Base-by-base conservation (phyloP, 2,888 invertebrate genomes). In the Synanthedon andrenaeformis region DNA sequence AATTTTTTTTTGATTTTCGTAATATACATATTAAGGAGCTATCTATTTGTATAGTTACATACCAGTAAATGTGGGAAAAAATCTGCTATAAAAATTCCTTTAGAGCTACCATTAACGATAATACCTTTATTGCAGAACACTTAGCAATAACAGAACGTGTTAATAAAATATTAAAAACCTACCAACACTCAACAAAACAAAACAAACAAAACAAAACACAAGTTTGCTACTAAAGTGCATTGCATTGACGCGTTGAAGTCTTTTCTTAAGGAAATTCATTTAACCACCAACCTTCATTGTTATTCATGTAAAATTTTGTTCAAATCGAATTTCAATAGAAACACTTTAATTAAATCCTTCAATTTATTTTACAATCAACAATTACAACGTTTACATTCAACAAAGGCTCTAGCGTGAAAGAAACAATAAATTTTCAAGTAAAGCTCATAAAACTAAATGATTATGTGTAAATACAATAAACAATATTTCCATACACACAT, bases 211-310 rank as follows among this genome's bases (percentile, higher is more conserved):
- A n/a, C n/a, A n/a, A n/a, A n/a, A n/a, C n/a, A 35, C 35, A 35
- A 35, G 8, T 35, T 45, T 8, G 13, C 45, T 45, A 13, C 6
- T 12, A 45, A 45, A 13, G n/a, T n/a, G n/a, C n/a, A n/a, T n/a
- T 12, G 45, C 14, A 5, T 13, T 13, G 45, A 4, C 64, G 66
- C 69, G 69, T 69, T 67, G 67, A 68, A 56, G 65, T 69, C 67
- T 69, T 69, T 66, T 62, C 60, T 64, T 53, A 14, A 51, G 41
- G 54, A 56, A 54, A 49, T 14, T 13, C 45, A 45, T 13, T 45
- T 45, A n/a, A 42, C 42, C 12, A 45, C n/a, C 42, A 45, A 45
- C 13, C 42, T 13, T 45, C 42, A 45, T 45, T 11, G 42, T n/a
- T 45, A 45, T 11, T 8, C 42, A 13, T 45, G 8, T 13, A 45